phyloP scores from a whole-genome alignment of 2,113 vertebrate genomes.

The Callaeas wilsoni region DNA sequence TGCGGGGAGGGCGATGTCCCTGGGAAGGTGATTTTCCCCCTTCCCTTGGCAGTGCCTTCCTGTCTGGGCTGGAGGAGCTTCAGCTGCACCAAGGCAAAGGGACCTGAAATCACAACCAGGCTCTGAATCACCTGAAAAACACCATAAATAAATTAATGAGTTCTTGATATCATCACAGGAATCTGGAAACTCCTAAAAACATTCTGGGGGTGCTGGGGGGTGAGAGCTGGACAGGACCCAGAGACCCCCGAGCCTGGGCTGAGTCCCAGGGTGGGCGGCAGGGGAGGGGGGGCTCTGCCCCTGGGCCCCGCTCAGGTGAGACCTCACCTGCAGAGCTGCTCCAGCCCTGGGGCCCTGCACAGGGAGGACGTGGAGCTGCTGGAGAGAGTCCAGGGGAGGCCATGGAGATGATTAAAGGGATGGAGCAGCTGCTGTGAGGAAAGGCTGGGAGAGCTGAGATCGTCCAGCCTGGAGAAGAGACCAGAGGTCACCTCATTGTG shows the following conservation, averaged over 20 bases:
- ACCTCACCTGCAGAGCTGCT: not conserved
- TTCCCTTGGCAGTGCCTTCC: not conserved
- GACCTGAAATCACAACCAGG: not conserved
- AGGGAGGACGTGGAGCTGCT: not conserved
- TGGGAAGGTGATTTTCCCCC: not conserved
- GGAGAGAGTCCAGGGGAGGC: not conserved
- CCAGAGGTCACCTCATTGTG: not conserved
- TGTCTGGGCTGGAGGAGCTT: not conserved
- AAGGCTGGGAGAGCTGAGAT: not conserved
- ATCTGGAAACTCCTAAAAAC: not conserved
- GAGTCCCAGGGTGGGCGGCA: not conserved
- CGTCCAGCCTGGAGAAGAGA: not conserved
- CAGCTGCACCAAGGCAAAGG: not conserved
- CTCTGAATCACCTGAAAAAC: not conserved
- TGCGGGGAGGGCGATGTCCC: constrained; percentile 31
- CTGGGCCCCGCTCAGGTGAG: not conserved
- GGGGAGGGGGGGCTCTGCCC: not conserved
- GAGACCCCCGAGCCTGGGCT: not conserved
- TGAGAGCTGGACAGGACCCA: not conserved
- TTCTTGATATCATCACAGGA: too few relatives aligned
- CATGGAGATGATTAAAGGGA: not conserved
- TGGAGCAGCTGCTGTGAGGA: not conserved
- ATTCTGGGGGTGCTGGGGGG: not conserved
- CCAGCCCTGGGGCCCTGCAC: not conserved
- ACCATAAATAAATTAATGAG: fast-evolving